phyloP scores from a whole-genome alignment of 2,113 vertebrate genomes.

The Eubucco bourcierii region DNA sequence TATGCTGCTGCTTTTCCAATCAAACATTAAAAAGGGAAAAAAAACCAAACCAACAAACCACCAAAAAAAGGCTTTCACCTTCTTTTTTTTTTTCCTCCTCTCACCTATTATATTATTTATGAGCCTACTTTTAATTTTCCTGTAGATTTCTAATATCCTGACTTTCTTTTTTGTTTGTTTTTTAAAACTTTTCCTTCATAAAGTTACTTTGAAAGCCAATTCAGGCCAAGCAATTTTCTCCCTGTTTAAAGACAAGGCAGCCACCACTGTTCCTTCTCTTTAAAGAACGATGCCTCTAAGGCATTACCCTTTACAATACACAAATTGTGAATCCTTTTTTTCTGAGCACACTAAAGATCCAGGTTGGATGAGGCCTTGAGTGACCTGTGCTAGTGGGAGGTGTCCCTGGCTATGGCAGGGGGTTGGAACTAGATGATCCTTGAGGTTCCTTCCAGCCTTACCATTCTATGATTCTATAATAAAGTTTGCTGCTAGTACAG shows the following conservation, averaged over 20 bases:
- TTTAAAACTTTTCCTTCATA: background rate
- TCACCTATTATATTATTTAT: slow-evolving; percentile 18
- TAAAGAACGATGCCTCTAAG: background rate
- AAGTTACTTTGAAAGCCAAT: slow-evolving; percentile 3
- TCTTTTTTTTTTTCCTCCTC: background rate
- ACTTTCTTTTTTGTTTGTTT: background rate
- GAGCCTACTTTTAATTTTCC: background rate
- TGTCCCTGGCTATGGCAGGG: no score
- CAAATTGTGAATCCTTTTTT: background rate
- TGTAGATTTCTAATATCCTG: slow-evolving; percentile 24
- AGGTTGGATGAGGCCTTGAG: no score
- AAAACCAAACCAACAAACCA: no score
- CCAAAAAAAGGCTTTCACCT: background rate
- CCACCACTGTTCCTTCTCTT: background rate
- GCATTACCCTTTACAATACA: background rate
- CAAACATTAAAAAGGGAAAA: background rate
- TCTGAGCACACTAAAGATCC: background rate
- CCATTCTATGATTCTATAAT: no score
- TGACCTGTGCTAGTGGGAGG: no score
- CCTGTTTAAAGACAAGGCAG: background rate
- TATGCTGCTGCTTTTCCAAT: background rate
- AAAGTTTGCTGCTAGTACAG: background rate
- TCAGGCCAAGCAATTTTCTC: background rate
- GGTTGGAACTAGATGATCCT: no score
- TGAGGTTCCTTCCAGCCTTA: no score